phyloP scores from a whole-genome alignment of 1,140 invertebrate genomes.

The Aphis gossypii region DNA sequence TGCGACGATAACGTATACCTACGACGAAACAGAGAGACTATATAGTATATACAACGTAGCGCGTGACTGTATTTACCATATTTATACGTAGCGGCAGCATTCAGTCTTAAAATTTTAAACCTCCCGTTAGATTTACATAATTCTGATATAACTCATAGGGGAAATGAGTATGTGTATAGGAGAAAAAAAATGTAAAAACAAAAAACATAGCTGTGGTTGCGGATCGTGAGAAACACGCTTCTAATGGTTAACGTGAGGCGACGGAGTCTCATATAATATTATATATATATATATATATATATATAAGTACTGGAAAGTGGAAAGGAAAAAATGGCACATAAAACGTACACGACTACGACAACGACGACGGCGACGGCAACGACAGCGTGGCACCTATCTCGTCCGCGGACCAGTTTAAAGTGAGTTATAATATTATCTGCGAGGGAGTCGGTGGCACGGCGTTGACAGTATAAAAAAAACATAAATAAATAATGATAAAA shows the following conservation, averaged over 20 bases:
- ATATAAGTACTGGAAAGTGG: not conserved
- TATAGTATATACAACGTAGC: not conserved
- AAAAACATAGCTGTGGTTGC: not conserved
- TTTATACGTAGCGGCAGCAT: not conserved
- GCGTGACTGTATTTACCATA: not conserved
- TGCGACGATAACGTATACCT: not conserved
- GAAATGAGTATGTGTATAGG: not conserved
- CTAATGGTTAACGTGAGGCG: constrained; percentile 27
- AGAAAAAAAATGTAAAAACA: not conserved
- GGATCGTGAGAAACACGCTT: constrained; percentile 36
- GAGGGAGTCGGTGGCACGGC: not conserved
- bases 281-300: not conserved
- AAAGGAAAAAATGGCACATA: constrained; percentile 11
- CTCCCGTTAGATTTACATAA: not conserved
- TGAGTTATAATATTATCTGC: not conserved
- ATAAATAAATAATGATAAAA: not conserved
- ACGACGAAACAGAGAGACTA: not conserved
- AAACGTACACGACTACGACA: not conserved
- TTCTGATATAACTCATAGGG: not conserved
- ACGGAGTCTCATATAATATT: not conserved
- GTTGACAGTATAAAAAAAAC: not conserved
- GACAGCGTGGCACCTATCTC: not conserved
- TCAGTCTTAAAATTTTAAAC: not conserved
- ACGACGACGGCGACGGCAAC: not conserved
- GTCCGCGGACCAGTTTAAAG: not conserved